Percentiles rank a stretch among this genome's conserved stretches.
Conservation (phyloP, 2,797 vertebrate genomes). For the Poecilia wingei region DNA sequence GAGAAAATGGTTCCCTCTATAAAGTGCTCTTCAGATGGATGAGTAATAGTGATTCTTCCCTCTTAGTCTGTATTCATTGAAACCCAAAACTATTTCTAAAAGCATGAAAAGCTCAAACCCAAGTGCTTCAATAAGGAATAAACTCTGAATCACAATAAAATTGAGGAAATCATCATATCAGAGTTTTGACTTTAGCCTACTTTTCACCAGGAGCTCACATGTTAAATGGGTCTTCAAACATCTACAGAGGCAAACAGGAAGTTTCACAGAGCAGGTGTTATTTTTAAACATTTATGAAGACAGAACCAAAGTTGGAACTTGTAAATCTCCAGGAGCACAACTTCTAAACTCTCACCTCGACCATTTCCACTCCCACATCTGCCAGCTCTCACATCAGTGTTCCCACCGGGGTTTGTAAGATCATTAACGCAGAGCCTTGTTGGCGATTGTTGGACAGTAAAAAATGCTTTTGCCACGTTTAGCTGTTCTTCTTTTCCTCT, state of each 20-base stretch:
- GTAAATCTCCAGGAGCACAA: constrained; percentile 14
- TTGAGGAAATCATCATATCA: neutral
- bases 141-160: neutral
- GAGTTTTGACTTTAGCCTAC: constrained; percentile 7
- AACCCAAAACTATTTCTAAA: neutral
- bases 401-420: neutral
- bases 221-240: constrained; percentile 34
- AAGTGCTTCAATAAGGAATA: neutral
- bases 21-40: neutral
- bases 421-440: neutral
- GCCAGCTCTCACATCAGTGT: constrained; percentile 21
- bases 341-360: constrained; percentile 17
- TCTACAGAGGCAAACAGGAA: constrained; percentile 39
- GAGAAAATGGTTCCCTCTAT: neutral
- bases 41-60: neutral
- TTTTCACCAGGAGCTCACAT: constrained; percentile 16
- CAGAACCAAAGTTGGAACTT: neutral
- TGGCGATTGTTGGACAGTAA: constrained; percentile 18
- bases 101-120: neutral
- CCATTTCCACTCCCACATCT: constrained; percentile 17
- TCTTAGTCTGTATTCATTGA: too few relatives aligned
- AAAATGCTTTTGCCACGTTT: constrained; percentile 42
- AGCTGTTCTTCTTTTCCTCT: constrained; percentile 48
- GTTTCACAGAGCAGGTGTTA: constrained; percentile 66
- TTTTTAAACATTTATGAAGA: constrained; percentile 58